These are phyloP conservation scores for Gymnogyps californianus DNA, from an alignment of 2,113 vertebrate genomes.

Conservation along the genomic window DNA sequence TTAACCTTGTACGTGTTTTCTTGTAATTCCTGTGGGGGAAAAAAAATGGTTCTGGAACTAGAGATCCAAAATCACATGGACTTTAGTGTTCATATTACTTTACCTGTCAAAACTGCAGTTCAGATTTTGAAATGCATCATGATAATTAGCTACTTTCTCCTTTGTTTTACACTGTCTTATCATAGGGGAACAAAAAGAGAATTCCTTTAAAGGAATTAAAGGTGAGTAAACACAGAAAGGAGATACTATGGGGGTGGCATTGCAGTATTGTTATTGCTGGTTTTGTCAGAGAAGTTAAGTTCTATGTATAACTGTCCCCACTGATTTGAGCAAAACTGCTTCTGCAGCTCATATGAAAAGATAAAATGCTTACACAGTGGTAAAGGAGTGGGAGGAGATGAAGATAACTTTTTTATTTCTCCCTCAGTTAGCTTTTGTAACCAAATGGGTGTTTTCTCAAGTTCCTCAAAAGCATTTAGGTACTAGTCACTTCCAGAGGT, in stretches of 20 bases:
- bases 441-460: neutral
- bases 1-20: neutral
- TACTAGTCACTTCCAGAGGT: neutral
- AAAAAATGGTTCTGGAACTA: neutral
- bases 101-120: neutral
- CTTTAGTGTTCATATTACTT: neutral
- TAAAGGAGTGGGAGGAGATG: neutral
- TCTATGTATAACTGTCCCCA: neutral
- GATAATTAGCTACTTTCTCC: neutral
- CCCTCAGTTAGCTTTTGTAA: neutral
- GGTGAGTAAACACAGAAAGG: neutral
- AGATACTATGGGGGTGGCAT: rapidly evolving
- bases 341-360: neutral
- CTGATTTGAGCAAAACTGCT: neutral
- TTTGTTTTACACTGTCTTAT: neutral
- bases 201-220: neutral
- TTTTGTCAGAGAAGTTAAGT: neutral
- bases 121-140: neutral
- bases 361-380: neutral
- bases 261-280: neutral
- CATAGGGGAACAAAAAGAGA: neutral
- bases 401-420: neutral
- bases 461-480: neutral
- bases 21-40: neutral
- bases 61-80: neutral